Evolutionary conservation across 2,113 vertebrate genomes (phyloP).

Genomic region (Hippopotamus amphibius): DNA sequence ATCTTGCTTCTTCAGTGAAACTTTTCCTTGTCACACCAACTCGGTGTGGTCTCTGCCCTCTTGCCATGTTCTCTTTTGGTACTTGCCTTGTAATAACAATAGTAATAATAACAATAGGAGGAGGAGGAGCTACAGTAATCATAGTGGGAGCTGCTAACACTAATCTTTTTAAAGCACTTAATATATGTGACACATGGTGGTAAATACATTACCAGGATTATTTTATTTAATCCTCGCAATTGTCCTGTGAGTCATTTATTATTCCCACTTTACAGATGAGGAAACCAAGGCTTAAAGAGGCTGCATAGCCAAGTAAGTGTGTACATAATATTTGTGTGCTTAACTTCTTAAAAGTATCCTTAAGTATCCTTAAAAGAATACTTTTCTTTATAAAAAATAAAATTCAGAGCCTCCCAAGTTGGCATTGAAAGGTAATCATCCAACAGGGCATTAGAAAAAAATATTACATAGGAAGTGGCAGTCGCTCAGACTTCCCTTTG

Average conservation of each 20-base stretch:
- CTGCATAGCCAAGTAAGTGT: not conserved
- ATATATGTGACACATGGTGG: not conserved
- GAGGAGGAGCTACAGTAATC: not conserved
- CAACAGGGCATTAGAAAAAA: not conserved
- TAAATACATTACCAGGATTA: not conserved
- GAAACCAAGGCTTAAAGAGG: constrained; percentile 17
- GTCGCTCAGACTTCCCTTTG: not conserved
- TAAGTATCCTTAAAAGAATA: not conserved
- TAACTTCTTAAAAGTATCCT: not conserved
- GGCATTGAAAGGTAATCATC: not conserved
- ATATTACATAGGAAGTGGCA: not conserved
- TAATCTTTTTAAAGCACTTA: not conserved
- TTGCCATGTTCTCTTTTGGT: not conserved
- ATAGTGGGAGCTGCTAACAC: not conserved
- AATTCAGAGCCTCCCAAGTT: constrained; percentile 29
- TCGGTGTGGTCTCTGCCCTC: not conserved
- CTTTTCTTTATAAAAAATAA: not conserved
- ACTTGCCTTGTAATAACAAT: not conserved
- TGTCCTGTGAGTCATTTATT: not conserved
- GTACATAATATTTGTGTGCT: not conserved
- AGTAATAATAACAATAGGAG: not conserved
- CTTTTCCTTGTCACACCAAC: not conserved
- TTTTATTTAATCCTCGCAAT: constrained; percentile 20
- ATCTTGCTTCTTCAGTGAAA: not conserved
- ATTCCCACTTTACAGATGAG: constrained; percentile 18